Conservation (phyloP, 2,113 vertebrate genomes). For the Rutilus rutilus region DNA sequence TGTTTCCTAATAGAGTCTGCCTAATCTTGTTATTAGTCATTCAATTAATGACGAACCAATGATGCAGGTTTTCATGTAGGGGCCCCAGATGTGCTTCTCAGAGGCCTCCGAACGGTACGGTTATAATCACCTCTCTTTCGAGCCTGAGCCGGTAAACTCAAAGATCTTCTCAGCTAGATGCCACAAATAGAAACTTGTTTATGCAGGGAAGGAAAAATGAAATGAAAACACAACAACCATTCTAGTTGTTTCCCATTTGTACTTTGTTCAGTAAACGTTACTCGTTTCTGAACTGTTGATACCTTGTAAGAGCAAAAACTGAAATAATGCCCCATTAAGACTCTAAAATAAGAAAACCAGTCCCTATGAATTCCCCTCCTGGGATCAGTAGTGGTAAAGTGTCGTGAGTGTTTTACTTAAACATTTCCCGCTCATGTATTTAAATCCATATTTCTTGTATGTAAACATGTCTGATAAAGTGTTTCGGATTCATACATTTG, state of each 20-base stretch:
- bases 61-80: conserved; percentile 35
- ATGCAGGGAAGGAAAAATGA: not conserved
- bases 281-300: conserved; percentile 2
- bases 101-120: conserved; percentile 1
- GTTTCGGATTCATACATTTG: not conserved
- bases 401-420: not conserved
- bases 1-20: conserved; percentile 52
- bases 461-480: not conserved
- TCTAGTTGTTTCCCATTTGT: conserved; percentile 11
- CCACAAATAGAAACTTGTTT: conserved; percentile 16
- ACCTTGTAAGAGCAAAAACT: not conserved
- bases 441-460: not conserved
- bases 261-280: not conserved
- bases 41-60: conserved; percentile 56
- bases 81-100: conserved; percentile 31
- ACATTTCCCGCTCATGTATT: too few relatives aligned
- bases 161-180: not conserved
- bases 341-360: conserved; percentile 17
- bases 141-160: not conserved
- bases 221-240: not conserved
- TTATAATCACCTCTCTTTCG: conserved; percentile 18
- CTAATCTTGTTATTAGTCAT: conserved; percentile 60
- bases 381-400: not conserved
- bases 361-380: not conserved
- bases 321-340: conserved; percentile 12